Evolutionary conservation across 2,797 vertebrate genomes (phyloP).

Genomic region (Enoplosus armatus): DNA sequence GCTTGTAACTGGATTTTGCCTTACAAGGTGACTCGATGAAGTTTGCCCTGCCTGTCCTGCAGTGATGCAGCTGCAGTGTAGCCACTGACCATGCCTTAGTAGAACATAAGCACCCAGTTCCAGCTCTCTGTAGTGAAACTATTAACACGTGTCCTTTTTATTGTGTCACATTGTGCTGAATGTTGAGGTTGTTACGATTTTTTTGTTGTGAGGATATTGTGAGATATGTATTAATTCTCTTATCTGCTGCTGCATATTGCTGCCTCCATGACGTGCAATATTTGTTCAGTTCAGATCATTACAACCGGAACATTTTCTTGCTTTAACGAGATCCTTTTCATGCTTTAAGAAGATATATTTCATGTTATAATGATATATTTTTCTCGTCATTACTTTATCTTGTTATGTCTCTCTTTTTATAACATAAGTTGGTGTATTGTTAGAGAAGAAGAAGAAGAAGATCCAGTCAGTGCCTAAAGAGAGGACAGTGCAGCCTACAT

Average conservation of each 20-base stretch:
- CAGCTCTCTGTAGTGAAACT: not conserved
- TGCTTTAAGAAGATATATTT: not conserved
- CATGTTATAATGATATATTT: not conserved
- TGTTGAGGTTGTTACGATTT: slow-evolving; percentile 15
- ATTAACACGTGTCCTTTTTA: not conserved
- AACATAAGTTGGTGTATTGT: not conserved
- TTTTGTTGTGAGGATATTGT: slow-evolving; percentile 1
- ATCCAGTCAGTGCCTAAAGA: not conserved
- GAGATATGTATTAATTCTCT: not conserved
- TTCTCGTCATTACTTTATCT: not conserved
- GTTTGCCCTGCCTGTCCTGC: slow-evolving; percentile 1
- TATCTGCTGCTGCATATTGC: not conserved
- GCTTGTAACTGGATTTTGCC: slow-evolving; percentile 34
- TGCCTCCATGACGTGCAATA: not conserved
- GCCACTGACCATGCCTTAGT: slow-evolving; percentile 34
- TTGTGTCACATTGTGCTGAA: slow-evolving; percentile 5
- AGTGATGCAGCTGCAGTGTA: slow-evolving; percentile 1
- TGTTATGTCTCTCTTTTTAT: not conserved
- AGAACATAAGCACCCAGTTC: not conserved
- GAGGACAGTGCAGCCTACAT: not conserved
- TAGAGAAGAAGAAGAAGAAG: not conserved
- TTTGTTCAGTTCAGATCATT: not conserved
- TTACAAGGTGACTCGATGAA: slow-evolving; percentile 32
- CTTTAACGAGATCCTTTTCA: not conserved
- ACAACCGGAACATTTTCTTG: not conserved